phyloP scores from a whole-genome alignment of 2,888 invertebrate genomes.

The Chromoteleia sp. region DNA sequence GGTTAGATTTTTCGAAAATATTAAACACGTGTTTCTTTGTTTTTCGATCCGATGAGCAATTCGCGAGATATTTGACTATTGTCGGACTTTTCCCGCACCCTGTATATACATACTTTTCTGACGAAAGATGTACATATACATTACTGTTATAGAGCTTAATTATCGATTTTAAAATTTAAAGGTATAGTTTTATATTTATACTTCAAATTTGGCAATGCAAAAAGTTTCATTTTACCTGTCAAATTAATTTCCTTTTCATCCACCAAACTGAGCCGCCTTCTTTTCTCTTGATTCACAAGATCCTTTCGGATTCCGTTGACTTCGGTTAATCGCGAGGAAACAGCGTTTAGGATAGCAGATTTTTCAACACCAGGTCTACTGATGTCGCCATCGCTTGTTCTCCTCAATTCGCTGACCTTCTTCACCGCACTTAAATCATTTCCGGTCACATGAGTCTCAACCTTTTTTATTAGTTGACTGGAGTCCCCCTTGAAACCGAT shows the following conservation, averaged over 20 bases:
- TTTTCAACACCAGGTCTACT: constrained; percentile 76
- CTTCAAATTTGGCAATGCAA: not conserved
- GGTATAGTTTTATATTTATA: no score
- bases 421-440: constrained; percentile 84
- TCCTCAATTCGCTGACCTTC: constrained; percentile 82
- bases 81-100: no score
- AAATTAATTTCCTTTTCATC: constrained; percentile 83
- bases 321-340: constrained; percentile 81
- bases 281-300: constrained; percentile 87
- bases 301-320: constrained; percentile 86
- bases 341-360: constrained; percentile 74
- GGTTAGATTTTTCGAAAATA: no score
- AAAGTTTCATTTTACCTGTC: constrained; percentile 76
- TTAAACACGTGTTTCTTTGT: no score
- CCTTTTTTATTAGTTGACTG: constrained; percentile 81
- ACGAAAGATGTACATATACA: no score
- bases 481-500: constrained; percentile 80
- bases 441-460: constrained; percentile 85
- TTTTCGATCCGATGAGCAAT: no score
- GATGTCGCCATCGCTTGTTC: constrained; percentile 86
- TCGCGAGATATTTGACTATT: no score
- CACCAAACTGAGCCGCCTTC: constrained; percentile 86
- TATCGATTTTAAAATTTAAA: no score
- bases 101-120: no score
- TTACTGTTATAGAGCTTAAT: no score